These are phyloP conservation scores for Pseudomugil tenellus DNA, from an alignment of 2,797 vertebrate species.

Conservation along the genomic window DNA sequence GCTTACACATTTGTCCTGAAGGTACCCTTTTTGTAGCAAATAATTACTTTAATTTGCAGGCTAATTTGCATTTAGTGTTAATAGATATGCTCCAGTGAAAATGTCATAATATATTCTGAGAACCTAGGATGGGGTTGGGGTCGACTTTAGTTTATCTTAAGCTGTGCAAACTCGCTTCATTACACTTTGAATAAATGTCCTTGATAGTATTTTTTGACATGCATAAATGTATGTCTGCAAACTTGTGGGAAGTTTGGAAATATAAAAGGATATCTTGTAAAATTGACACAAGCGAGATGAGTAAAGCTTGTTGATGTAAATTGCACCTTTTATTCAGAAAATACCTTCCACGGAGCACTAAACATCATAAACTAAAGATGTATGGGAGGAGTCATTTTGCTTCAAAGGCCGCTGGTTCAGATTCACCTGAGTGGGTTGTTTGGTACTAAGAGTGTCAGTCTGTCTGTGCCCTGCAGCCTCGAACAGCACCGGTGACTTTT, in stretches of 20 bases:
- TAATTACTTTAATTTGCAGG: constrained; percentile 37
- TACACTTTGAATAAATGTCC: not conserved
- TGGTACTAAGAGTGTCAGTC: constrained; percentile 48
- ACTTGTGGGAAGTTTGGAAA: constrained; percentile 2
- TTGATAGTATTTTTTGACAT: not conserved
- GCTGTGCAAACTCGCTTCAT: constrained; percentile 28
- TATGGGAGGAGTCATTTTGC: constrained; percentile 46
- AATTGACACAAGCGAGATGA: constrained; percentile 13
- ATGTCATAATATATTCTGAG: constrained; percentile 12
- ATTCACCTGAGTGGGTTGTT: constrained; percentile 53
- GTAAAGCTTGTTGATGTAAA: constrained; percentile 28
- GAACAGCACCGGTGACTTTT: constrained; percentile 62
- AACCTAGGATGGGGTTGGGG: not conserved
- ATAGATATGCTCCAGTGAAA: constrained; percentile 4
- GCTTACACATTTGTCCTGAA: constrained; percentile 14
- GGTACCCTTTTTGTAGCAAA: not conserved
- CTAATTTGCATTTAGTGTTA: constrained; percentile 31
- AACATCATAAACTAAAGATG: constrained; percentile 35
- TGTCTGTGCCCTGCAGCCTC: constrained; percentile 66
- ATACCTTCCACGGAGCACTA: constrained; percentile 24
- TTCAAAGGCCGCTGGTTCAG: constrained; percentile 44
- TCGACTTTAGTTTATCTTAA: constrained; percentile 10
- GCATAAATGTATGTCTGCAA: not conserved
- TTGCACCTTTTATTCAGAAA: constrained; percentile 23
- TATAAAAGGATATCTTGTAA: constrained; percentile 9